phyloP scores from a whole-genome alignment of 2,113 vertebrate genomes.

The Heterochromis multidens region DNA sequence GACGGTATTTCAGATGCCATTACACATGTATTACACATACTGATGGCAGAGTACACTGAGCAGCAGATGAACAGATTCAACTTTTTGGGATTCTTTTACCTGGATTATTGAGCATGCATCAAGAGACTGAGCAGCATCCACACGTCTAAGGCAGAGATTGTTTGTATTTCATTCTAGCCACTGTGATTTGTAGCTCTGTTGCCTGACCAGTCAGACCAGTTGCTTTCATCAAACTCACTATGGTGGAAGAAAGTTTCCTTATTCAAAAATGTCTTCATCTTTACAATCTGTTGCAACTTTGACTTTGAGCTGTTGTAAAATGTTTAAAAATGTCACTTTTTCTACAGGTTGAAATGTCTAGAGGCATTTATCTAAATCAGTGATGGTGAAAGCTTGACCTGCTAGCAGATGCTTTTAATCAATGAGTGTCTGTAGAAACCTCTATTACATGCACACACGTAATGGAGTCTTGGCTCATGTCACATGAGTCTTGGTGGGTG shows the following conservation, averaged over 20 bases:
- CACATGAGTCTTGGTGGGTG: no score
- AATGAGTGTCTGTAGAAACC: background rate
- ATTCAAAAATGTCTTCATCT: background rate
- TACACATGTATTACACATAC: background rate
- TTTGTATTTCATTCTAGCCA: background rate
- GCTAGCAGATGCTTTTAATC: background rate
- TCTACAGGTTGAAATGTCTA: background rate
- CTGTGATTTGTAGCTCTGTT: background rate
- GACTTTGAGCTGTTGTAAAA: background rate
- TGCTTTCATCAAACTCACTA: background rate
- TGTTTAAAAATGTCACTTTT: background rate
- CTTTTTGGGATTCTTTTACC: no score
- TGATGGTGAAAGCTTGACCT: background rate
- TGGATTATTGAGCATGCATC: no score
- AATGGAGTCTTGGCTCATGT: background rate
- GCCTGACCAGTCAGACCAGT: background rate
- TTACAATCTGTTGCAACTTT: background rate
- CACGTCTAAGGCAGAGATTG: background rate
- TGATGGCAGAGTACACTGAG: background rate
- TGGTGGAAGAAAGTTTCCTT: background rate
- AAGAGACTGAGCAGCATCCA: background rate
- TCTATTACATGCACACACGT: background rate
- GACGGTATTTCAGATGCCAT: background rate
- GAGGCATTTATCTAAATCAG: background rate
- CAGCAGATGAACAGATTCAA: no score